These are phyloP conservation scores for Tapirus indicus DNA, from an alignment of 2,797 vertebrate species.

Conservation along the genomic window DNA sequence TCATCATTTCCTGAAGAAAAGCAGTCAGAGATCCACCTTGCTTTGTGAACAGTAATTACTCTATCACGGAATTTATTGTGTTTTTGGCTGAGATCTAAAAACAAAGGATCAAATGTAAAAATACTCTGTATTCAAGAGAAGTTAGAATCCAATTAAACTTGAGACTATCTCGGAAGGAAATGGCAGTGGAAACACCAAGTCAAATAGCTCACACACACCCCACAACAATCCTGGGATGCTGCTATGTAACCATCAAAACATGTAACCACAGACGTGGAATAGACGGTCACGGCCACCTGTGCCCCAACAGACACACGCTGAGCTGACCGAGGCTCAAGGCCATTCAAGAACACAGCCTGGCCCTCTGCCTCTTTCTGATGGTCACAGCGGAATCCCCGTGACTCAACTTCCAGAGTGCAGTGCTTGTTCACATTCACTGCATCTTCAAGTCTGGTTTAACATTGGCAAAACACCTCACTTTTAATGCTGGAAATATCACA, in stretches of 20 bases:
- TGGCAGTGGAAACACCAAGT: not conserved
- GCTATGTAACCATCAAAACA: not conserved
- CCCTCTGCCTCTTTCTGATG: not conserved
- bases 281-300: not conserved
- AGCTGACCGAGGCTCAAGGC: not conserved
- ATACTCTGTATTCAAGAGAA: not conserved
- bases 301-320: accelerated
- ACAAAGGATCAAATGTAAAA: not conserved
- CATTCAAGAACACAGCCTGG: accelerated
- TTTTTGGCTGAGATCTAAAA: constrained; percentile 21
- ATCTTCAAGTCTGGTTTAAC: not conserved
- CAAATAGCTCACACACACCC: not conserved
- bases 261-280: accelerated
- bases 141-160: not conserved
- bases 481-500: not conserved
- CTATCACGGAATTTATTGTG: not conserved
- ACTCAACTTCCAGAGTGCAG: not conserved
- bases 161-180: not conserved
- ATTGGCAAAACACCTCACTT: not conserved
- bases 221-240: not conserved
- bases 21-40: not conserved
- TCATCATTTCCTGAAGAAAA: not conserved
- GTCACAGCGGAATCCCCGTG: not conserved
- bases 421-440: accelerated
- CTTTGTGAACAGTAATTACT: not conserved